Conservation (phyloP, 2,888 invertebrate species). For the Mythimna ferrago region DNA sequence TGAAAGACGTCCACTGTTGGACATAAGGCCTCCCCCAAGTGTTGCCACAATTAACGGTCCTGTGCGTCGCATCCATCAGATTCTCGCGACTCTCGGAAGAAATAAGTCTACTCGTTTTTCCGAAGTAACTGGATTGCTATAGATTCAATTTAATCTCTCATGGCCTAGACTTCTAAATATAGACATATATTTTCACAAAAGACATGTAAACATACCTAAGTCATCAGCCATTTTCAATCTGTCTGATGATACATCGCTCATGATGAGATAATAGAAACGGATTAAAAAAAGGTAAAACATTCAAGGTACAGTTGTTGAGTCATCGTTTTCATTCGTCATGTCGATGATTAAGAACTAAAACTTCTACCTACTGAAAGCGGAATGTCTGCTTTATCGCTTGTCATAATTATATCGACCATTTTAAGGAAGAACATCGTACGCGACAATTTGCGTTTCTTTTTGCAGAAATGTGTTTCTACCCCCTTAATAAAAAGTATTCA, state of each 20-base stretch:
- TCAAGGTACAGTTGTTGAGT: conserved; percentile 55
- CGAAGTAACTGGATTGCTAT: background rate
- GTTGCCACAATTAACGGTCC: too few species aligned
- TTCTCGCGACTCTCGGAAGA: too few species aligned
- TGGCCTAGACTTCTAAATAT: background rate
- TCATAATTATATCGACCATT: background rate
- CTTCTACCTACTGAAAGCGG: conserved; percentile 30
- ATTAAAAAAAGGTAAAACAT: conserved; percentile 38
- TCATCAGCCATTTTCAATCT: conserved; percentile 21
- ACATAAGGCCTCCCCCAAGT: too few species aligned
- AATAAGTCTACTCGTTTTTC: background rate
- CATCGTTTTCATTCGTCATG: conserved; percentile 59
- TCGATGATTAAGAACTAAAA: conserved; percentile 60
- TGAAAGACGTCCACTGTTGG: too few species aligned
- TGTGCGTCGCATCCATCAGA: too few species aligned
- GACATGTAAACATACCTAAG: background rate
- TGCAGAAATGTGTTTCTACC: too few species aligned
- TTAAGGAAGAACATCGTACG: too few species aligned
- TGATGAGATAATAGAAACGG: conserved; percentile 39
- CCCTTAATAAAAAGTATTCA: too few species aligned
- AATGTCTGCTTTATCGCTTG: conserved; percentile 20
- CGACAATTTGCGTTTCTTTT: too few species aligned
- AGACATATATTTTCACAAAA: background rate
- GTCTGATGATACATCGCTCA: conserved; percentile 35
- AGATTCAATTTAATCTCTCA: background rate